phyloP scores from a whole-genome alignment of 2,113 vertebrate species.

The Neopipo cinnamomea region DNA sequence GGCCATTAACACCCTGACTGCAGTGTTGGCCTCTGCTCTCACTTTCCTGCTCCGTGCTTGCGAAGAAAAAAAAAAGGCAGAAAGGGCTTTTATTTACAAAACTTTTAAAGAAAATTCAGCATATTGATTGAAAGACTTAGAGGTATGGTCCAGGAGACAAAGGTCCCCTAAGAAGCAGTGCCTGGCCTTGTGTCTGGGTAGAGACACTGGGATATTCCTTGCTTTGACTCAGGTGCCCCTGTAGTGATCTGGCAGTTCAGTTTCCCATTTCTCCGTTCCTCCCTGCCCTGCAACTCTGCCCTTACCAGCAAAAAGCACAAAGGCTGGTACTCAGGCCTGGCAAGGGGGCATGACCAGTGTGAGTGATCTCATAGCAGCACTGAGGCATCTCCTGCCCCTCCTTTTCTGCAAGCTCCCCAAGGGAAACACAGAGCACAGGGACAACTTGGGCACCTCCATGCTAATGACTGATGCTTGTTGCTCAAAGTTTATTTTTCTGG shows the following conservation, averaged over 20 bases:
- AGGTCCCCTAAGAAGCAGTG: not conserved
- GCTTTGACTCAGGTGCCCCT: not conserved
- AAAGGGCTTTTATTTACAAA: not conserved
- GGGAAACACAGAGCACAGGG: not conserved
- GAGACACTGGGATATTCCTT: not conserved
- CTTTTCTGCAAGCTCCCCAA: not conserved
- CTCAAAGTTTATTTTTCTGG: not conserved
- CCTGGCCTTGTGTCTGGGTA: not conserved
- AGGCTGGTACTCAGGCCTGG: not conserved
- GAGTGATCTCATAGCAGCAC: not conserved
- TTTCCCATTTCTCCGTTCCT: not conserved
- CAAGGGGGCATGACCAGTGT: fast-evolving
- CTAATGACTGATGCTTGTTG: not conserved
- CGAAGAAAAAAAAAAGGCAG: not conserved
- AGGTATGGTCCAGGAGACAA: not conserved
- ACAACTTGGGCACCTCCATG: not conserved
- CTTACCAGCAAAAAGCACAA: not conserved
- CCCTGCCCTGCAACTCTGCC: not conserved
- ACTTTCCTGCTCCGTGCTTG: not conserved
- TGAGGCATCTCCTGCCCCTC: not conserved
- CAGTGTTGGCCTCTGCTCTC: not conserved
- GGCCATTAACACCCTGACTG: not conserved
- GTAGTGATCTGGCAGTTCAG: not conserved
- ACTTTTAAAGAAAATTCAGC: not conserved
- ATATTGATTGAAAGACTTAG: not conserved